These are phyloP conservation scores for Omphaloscelis lunosa DNA, from an alignment of 2,888 invertebrate species.

Conservation along the genomic window DNA sequence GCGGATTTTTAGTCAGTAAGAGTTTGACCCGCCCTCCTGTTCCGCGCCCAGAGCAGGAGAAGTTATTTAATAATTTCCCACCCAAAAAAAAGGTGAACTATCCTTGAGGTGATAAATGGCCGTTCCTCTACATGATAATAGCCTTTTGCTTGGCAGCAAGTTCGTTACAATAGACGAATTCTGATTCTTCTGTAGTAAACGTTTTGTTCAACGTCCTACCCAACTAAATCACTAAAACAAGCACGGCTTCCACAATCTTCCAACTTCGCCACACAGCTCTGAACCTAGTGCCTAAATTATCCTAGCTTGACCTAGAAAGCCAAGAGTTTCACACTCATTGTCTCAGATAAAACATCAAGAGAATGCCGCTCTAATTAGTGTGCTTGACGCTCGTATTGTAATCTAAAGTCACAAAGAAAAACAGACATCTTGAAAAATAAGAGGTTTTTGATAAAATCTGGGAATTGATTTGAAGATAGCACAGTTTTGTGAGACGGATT, in stretches of 20 bases:
- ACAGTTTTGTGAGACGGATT: not conserved
- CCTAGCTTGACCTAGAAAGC: constrained; percentile 62
- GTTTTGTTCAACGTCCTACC: no score
- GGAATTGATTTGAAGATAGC: constrained; percentile 34
- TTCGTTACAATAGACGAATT: not conserved
- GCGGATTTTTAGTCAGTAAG: no score
- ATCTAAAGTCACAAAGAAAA: constrained; percentile 33
- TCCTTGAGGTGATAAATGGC: not conserved
- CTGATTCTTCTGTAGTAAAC: not conserved
- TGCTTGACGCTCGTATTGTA: constrained; percentile 49
- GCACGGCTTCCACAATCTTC: constrained; percentile 9
- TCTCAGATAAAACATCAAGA: constrained; percentile 61
- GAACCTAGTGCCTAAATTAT: constrained; percentile 33
- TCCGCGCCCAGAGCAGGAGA: no score
- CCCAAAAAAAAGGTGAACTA: no score
- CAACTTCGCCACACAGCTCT: constrained; percentile 6
- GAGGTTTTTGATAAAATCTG: constrained; percentile 39
- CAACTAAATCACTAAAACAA: constrained; percentile 7
- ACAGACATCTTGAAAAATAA: constrained; percentile 31
- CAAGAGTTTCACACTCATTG: constrained; percentile 52
- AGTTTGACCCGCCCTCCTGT: no score
- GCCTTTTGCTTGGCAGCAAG: not conserved
- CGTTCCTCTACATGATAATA: not conserved
- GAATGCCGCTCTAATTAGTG: constrained; percentile 57
- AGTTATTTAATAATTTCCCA: no score